Conservation (phyloP, 1,140 invertebrate species). For the Galleria mellonella region DNA sequence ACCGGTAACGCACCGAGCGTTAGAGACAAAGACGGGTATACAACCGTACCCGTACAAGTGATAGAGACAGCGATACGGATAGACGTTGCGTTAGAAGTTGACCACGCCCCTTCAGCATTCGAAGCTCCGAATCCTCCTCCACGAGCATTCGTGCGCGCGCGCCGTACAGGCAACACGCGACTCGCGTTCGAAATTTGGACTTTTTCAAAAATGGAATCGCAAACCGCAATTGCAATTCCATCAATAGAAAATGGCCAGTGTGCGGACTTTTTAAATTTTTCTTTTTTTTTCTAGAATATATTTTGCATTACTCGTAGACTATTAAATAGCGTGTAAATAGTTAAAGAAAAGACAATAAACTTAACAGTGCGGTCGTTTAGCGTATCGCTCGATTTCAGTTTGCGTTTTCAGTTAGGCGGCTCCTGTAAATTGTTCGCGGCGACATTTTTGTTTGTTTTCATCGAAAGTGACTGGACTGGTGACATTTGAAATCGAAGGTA, state of each 20-base stretch:
- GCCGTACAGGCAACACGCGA: constrained; percentile 45
- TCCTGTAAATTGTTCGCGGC: constrained; percentile 29
- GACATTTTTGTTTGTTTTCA: constrained; percentile 30
- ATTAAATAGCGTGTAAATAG: too few relatives aligned
- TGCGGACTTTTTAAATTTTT: constrained; percentile 10
- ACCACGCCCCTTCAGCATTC: constrained; percentile 50
- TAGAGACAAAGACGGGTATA: constrained; percentile 37
- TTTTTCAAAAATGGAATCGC: constrained; percentile 39
- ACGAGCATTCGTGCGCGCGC: constrained; percentile 65
- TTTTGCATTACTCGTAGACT: too few relatives aligned
- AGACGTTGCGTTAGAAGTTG: constrained; percentile 63
- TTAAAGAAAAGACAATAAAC: constrained; percentile 17
- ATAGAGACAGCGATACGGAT: constrained; percentile 38
- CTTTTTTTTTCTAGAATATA: background rate
- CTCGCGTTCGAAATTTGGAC: constrained; percentile 16
- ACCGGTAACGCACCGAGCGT: constrained; percentile 48
- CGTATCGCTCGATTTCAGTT: constrained; percentile 29
- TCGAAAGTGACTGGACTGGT: constrained; percentile 56
- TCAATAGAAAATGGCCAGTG: constrained; percentile 16
- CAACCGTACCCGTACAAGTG: background rate
- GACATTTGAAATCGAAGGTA: constrained; percentile 54
- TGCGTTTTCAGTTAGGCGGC: constrained; percentile 46
- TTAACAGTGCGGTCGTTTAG: constrained; percentile 24
- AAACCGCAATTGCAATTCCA: constrained; percentile 25
- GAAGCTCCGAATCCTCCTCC: constrained; percentile 49